phyloP scores from a whole-genome alignment of 2,888 invertebrate species.

The Sepiola atlantica region DNA sequence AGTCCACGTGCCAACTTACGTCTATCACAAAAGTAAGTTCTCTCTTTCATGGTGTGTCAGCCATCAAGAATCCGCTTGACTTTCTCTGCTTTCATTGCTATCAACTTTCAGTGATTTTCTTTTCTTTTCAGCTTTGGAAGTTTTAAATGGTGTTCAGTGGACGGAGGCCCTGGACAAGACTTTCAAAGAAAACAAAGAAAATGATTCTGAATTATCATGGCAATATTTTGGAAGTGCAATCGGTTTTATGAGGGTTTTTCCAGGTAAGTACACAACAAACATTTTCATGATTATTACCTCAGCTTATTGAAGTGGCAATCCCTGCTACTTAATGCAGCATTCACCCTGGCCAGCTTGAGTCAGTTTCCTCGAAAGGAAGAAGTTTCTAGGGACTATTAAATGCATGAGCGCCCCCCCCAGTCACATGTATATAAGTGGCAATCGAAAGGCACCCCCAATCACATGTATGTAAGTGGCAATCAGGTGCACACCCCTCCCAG shows the following conservation, averaged over 20 bases:
- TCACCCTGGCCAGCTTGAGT: too few relatives aligned
- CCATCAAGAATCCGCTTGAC: background rate
- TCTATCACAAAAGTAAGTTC: conserved; percentile 47
- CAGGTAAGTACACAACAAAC: conserved; percentile 80
- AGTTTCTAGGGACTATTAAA: too few relatives aligned
- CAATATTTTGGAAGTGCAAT: conserved; percentile 97
- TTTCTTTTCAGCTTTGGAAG: conserved; percentile 80
- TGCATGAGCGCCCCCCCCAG: too few relatives aligned
- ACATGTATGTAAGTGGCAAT: too few relatives aligned
- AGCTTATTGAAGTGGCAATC: too few relatives aligned
- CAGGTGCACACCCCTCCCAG: too few relatives aligned
- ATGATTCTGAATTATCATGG: conserved; percentile 93
- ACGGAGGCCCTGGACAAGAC: conserved; percentile 88
- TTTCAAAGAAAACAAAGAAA: conserved; percentile 88
- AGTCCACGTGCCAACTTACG: conserved; percentile 43
- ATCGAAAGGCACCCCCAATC: too few relatives aligned
- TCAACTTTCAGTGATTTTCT: background rate
- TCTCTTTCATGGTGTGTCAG: conserved; percentile 74
- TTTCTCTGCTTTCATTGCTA: conserved; percentile 32
- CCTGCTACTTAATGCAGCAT: too few relatives aligned
- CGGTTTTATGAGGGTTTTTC: conserved; percentile 94
- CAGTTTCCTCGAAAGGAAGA: too few relatives aligned
- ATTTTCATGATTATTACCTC: background rate
- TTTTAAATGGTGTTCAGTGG: conserved; percentile 94
- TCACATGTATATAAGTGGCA: too few relatives aligned